Evolutionary conservation across 2,797 vertebrate species (phyloP).

Genomic region (Salmo trutta): DNA sequence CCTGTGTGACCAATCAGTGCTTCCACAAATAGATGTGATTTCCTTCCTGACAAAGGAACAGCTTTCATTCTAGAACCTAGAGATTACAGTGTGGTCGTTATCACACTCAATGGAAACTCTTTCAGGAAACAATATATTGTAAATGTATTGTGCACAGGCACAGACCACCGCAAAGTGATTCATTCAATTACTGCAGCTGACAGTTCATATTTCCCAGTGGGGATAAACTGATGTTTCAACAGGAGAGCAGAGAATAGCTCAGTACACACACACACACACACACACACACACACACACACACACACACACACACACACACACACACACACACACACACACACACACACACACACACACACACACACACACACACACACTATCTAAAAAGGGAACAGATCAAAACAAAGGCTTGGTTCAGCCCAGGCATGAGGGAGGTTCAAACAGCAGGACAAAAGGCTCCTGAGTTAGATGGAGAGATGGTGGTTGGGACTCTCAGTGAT

Average conservation of each 20-base stretch:
- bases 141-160: background rate
- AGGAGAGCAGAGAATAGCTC: background rate
- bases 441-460: conserved; percentile 68
- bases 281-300: too few relatives aligned
- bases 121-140: background rate
- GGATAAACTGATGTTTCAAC: background rate
- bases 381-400: conserved; percentile 29
- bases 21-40: background rate
- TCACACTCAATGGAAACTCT: background rate
- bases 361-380: background rate
- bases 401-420: conserved; percentile 46
- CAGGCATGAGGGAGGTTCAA: conserved; percentile 69
- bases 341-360: too few relatives aligned
- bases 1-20: background rate
- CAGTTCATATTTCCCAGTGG: background rate
- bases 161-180: background rate
- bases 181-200: background rate
- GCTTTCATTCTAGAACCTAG: background rate
- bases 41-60: background rate
- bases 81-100: background rate
- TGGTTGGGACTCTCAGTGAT: conserved; percentile 65
- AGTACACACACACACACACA: too few relatives aligned
- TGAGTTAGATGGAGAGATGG: conserved; percentile 61
- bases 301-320: too few relatives aligned
- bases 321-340: too few relatives aligned